Conservation (phyloP, 2,113 vertebrate genomes). For the Entelurus aequoreus region DNA sequence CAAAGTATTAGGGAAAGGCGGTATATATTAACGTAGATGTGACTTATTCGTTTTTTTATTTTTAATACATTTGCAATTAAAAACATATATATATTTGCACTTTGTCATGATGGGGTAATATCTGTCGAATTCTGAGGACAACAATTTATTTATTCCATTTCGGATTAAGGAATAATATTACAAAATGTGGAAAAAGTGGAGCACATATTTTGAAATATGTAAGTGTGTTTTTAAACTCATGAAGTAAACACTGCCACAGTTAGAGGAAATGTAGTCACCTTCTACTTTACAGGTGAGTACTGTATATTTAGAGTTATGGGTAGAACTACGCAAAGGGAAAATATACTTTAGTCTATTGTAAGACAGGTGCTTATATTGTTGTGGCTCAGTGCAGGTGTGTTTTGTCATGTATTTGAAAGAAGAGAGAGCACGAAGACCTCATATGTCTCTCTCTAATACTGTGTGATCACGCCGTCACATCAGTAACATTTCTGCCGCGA, state of each 20-base stretch:
- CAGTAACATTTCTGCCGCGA: slow-evolving; percentile 28
- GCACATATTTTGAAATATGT: too few relatives aligned
- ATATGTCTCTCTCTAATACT: slow-evolving; percentile 1
- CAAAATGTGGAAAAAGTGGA: too few relatives aligned
- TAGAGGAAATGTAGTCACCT: slow-evolving; percentile 25
- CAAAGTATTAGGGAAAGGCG: too few relatives aligned
- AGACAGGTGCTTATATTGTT: slow-evolving; percentile 16
- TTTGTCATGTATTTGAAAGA: slow-evolving; percentile 1
- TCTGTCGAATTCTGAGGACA: too few relatives aligned
- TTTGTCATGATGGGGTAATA: too few relatives aligned
- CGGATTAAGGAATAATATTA: too few relatives aligned
- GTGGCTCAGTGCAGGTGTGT: slow-evolving; percentile 1
- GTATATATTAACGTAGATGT: too few relatives aligned
- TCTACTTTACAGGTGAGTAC: slow-evolving; percentile 30
- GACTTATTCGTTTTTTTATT: too few relatives aligned
- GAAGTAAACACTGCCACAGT: slow-evolving; percentile 14
- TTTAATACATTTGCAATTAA: too few relatives aligned
- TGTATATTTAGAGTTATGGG: slow-evolving; percentile 11
- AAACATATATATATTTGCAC: too few relatives aligned
- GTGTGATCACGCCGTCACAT: slow-evolving; percentile 11
- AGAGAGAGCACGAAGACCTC: background rate
- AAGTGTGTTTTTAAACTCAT: too few relatives aligned
- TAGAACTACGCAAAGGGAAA: slow-evolving; percentile 31
- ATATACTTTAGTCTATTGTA: slow-evolving; percentile 15
- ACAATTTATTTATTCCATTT: too few relatives aligned